Percentiles rank a stretch among this genome's conserved stretches.
Evolutionary conservation across 2,113 vertebrate species (phyloP).

Genomic region (Archilochus colubris): DNA sequence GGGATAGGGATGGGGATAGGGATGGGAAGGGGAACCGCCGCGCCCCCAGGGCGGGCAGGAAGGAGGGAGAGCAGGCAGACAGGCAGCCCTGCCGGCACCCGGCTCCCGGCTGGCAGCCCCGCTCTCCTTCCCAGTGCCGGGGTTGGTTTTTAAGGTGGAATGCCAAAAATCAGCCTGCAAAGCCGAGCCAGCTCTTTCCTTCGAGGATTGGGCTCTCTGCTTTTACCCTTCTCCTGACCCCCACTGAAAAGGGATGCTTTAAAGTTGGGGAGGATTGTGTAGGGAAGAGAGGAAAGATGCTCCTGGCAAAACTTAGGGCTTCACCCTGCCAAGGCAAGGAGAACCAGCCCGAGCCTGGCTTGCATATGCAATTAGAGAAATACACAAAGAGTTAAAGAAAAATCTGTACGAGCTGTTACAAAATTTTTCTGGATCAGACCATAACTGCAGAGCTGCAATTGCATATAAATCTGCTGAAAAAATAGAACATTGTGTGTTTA

Average conservation of each 20-base stretch:
- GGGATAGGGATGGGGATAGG: no score
- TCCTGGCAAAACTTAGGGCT: not conserved
- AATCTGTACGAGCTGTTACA: not conserved
- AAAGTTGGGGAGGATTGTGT: rapidly evolving
- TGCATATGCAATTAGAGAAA: not conserved
- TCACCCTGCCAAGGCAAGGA: not conserved
- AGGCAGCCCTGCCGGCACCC: not conserved
- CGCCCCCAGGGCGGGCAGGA: not conserved
- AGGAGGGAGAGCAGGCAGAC: not conserved
- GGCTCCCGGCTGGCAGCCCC: conserved; percentile 20
- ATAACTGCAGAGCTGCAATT: conserved; percentile 22
- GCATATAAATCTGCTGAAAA: conserved; percentile 4
- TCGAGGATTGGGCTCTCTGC: not conserved
- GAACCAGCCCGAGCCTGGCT: rapidly evolving
- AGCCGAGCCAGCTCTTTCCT: not conserved
- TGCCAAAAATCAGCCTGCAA: conserved; percentile 63
- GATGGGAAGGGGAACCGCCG: no score
- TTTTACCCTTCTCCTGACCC: not conserved
- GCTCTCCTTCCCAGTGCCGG: conserved; percentile 46
- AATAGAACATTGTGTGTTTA: not conserved
- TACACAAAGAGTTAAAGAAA: conserved; percentile 12
- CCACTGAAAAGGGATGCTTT: not conserved
- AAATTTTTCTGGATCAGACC: conserved; percentile 8
- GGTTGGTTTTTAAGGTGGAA: conserved; percentile 80
- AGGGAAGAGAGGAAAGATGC: not conserved